These are phyloP conservation scores for Drosophila baimaii DNA, from an alignment of 1,140 invertebrate species.

Conservation along the genomic window DNA sequence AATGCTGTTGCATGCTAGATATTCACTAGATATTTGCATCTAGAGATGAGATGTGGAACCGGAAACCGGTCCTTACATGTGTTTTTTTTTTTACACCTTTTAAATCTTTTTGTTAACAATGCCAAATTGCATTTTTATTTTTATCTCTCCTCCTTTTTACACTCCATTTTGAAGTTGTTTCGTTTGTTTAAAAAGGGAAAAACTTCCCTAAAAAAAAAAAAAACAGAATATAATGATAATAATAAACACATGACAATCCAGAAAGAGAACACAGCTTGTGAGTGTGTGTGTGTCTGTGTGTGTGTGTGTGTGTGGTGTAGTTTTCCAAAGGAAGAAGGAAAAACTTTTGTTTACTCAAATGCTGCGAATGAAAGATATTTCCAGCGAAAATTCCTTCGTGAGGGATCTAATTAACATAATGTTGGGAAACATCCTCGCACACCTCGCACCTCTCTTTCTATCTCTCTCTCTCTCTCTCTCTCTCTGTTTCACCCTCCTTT, in stretches of 20 bases:
- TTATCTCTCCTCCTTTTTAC: slow-evolving; percentile 2
- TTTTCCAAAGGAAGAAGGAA: slow-evolving; percentile 39
- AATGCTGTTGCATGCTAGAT: too few relatives aligned
- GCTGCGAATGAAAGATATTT: slow-evolving; percentile 51
- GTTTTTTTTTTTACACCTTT: background rate
- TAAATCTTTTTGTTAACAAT: background rate
- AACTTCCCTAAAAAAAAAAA: slow-evolving; percentile 26
- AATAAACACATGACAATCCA: slow-evolving; percentile 61
- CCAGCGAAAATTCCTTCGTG: slow-evolving; percentile 50
- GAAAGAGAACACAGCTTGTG: background rate
- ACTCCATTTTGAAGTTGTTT: slow-evolving; percentile 9
- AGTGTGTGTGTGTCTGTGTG: background rate
- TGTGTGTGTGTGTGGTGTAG: slow-evolving; percentile 27
- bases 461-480: background rate
- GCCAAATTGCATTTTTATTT: background rate
- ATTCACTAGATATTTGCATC: too few relatives aligned
- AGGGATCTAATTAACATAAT: slow-evolving; percentile 56
- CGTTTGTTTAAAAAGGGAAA: slow-evolving; percentile 33
- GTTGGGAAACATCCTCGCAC: slow-evolving; percentile 28
- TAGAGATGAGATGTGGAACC: too few relatives aligned
- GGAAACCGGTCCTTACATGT: too few relatives aligned
- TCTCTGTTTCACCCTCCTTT: background rate
- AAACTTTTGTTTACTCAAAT: slow-evolving; percentile 42
- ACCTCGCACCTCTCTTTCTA: background rate
- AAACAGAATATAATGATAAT: slow-evolving; percentile 30